Conservation (phyloP, 2,797 vertebrate species). For the Hydrophis major region DNA sequence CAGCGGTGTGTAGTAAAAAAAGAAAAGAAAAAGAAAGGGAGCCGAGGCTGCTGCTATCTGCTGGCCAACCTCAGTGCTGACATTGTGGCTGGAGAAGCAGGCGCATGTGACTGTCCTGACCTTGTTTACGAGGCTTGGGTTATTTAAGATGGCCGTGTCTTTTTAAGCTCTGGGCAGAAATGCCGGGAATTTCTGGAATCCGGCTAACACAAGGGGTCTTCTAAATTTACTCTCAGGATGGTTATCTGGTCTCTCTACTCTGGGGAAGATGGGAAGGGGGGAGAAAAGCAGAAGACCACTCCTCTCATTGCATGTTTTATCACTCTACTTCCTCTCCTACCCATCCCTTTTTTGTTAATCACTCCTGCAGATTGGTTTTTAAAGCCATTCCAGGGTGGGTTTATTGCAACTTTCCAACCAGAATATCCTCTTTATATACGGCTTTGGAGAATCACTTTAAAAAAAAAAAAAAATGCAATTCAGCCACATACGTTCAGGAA, state of each 20-base stretch:
- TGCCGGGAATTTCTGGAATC: conserved; percentile 54
- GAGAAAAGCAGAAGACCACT: conserved; percentile 21
- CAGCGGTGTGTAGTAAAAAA: not conserved
- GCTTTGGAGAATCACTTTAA: not conserved
- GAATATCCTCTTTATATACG: conserved; percentile 27
- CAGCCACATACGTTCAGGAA: conserved; percentile 6
- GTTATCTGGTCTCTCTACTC: conserved; percentile 50
- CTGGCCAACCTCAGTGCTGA: not conserved
- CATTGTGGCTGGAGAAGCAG: not conserved
- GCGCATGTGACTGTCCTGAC: conserved; percentile 27
- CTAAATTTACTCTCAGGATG: conserved; percentile 58
- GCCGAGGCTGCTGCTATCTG: conserved; percentile 20
- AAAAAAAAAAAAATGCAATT: conserved; percentile 10
- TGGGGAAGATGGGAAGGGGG: not conserved
- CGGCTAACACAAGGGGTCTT: conserved; percentile 43
- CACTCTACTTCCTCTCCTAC: conserved; percentile 5
- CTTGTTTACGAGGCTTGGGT: conserved; percentile 55
- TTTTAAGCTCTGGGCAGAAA: conserved; percentile 26
- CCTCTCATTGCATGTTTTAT: conserved; percentile 13
- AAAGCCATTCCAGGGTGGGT: not conserved
- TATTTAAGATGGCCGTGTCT: conserved; percentile 44
- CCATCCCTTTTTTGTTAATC: not conserved
- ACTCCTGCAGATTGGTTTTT: conserved; percentile 28
- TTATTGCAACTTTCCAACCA: conserved; percentile 9
- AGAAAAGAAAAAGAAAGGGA: not conserved